These are phyloP conservation scores for Gambusia affinis DNA, from an alignment of 2,113 vertebrate genomes.

Conservation along the genomic window DNA sequence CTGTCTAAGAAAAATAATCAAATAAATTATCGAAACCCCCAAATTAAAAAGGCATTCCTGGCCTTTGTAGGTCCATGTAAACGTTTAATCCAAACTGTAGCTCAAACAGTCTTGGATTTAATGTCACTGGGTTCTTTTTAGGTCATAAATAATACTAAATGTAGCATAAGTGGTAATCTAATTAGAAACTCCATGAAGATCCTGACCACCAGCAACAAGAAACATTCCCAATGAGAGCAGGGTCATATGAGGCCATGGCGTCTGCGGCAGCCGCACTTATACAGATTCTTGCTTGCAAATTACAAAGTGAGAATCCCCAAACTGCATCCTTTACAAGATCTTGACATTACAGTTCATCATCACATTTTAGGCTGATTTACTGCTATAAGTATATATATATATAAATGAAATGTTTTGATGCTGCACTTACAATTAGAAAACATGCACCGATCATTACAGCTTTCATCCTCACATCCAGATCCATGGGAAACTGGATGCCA, in stretches of 20 bases:
- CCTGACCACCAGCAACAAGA: background rate
- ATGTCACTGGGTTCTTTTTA: slow-evolving; percentile 15
- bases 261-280: background rate
- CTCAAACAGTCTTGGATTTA: slow-evolving; percentile 30
- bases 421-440: slow-evolving; percentile 92
- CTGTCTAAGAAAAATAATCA: background rate
- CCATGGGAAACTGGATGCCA: slow-evolving; percentile 90
- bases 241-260: slow-evolving; percentile 27
- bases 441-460: slow-evolving; percentile 92
- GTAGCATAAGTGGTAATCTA: slow-evolving; percentile 30
- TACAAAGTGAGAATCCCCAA: slow-evolving; percentile 3
- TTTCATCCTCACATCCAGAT: slow-evolving; percentile 93
- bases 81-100: background rate
- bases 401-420: background rate
- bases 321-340: slow-evolving; percentile 6
- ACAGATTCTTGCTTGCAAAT: slow-evolving; percentile 1
- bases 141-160: slow-evolving; percentile 39
- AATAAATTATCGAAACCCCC: background rate
- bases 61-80: background rate
- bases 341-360: background rate
- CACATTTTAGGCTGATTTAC: background rate
- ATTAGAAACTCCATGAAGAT: slow-evolving; percentile 19
- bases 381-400: background rate
- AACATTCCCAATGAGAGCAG: slow-evolving; percentile 7
- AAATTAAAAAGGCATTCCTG: background rate